Base-by-base conservation (phyloP, 2,113 vertebrate genomes). In the Neogale vison region DNA sequence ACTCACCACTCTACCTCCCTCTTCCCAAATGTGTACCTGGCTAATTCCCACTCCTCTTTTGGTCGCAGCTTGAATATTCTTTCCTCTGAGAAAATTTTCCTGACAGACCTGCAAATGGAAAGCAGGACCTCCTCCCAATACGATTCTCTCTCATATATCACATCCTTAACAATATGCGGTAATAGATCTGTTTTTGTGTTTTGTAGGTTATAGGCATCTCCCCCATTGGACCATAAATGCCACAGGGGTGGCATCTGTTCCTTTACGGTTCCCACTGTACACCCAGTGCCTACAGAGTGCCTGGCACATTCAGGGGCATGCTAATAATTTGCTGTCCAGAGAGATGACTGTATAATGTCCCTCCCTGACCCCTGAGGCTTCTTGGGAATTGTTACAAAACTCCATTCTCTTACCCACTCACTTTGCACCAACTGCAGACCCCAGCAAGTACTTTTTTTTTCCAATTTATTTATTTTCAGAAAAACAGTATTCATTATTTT, bases 71-170 rank as follows among this genome's bases (percentile, higher is more conserved):
- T 47, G 93, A 85, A 50, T 36, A 74, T 26, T 1, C 45, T 79
- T 72, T 93, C 17, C 59, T 72, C 14, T 34, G 21, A 86, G 72
- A 45, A 88, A 65, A 85, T 8, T 55, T 57, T 93, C 13, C 52
- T 72, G 39, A 23, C 7, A 88, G 42, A 47, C 0, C 4, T 3
- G 8, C 21, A 71, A 20, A 29, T 31, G 18, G 71, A 77, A 91
- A 65, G 10, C 42, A 10, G 6, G 8, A 15, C 20, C 2, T 50
- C 6, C 13, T 18, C 0, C 59, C 36, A 45, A 20, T 21, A 14
- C 4, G 7, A 20, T 13, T 52, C 1, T 8, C 50, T 57, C 11
- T 61, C 20, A 18, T 13, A 2, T 12, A 26, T 52, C 9, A 10
- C 11, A 31, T 59, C 59, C 61, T 72, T 39, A 45, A 45, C 34